phyloP scores from a whole-genome alignment of 1,140 invertebrate genomes.

The Heliconius melpomene region DNA sequence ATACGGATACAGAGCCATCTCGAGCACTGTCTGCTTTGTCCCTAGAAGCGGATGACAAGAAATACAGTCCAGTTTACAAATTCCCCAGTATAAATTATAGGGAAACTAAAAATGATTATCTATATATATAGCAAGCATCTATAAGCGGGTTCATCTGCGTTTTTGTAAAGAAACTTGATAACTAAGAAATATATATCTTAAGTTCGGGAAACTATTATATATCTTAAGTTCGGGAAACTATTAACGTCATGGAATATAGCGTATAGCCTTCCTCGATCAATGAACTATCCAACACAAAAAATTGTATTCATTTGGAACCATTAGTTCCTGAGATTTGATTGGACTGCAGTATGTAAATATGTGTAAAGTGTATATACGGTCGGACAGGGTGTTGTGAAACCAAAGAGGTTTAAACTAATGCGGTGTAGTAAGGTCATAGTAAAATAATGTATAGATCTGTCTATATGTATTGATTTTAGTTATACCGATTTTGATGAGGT shows the following conservation, averaged over 20 bases:
- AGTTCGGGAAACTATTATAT: too few relatives aligned
- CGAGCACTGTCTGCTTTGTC: constrained; percentile 72
- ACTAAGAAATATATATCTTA: too few relatives aligned
- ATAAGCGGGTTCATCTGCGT: too few relatives aligned
- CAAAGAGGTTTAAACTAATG: constrained; percentile 49
- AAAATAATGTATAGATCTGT: constrained; percentile 8
- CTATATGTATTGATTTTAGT: not conserved
- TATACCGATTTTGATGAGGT: not conserved
- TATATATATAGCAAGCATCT: constrained; percentile 60
- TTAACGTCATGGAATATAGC: too few relatives aligned
- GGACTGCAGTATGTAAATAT: not conserved
- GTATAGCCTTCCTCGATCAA: too few relatives aligned
- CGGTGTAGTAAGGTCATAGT: constrained; percentile 13
- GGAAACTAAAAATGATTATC: constrained; percentile 74
- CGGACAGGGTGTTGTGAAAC: constrained; percentile 49
- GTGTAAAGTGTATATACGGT: constrained; percentile 63
- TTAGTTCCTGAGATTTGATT: constrained; percentile 24
- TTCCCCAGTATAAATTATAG: constrained; percentile 78
- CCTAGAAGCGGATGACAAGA: constrained; percentile 67
- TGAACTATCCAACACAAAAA: too few relatives aligned
- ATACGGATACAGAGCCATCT: constrained; percentile 53
- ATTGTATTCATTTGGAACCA: too few relatives aligned
- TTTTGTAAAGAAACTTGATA: too few relatives aligned
- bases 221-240: too few relatives aligned
- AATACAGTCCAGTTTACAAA: constrained; percentile 79